Percentiles rank a stretch among this genome's conserved stretches.
Evolutionary conservation across 2,113 vertebrate species (phyloP).

Genomic region (Clarias magur): DNA sequence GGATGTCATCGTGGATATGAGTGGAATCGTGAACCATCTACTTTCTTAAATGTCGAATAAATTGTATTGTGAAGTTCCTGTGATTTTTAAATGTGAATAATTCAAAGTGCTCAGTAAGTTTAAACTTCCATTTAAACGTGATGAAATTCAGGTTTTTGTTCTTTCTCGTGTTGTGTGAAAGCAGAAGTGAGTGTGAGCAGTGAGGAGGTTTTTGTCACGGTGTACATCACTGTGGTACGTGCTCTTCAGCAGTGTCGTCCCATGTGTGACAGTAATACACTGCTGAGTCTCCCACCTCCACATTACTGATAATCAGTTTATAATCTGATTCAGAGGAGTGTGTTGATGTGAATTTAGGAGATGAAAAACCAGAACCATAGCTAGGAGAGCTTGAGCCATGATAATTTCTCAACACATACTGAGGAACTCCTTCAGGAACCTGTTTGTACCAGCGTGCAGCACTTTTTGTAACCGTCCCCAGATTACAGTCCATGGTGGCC

Average conservation of each 20-base stretch:
- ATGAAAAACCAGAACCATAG: constrained; percentile 35
- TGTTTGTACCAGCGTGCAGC: constrained; percentile 38
- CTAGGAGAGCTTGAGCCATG: fast-evolving
- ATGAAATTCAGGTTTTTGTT: too few relatives aligned
- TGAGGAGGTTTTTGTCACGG: constrained; percentile 41
- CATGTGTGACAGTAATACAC: constrained; percentile 31
- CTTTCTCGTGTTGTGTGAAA: background rate
- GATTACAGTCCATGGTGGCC: constrained; percentile 39
- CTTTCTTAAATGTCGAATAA: too few relatives aligned
- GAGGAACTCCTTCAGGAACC: constrained; percentile 43
- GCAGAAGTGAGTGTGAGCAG: background rate
- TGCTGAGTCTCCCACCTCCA: constrained; percentile 57
- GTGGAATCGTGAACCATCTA: too few relatives aligned
- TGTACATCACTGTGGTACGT: constrained; percentile 57
- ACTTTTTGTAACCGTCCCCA: background rate
- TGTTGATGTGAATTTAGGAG: too few relatives aligned
- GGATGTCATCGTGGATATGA: too few relatives aligned
- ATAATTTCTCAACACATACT: too few relatives aligned
- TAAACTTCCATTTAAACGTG: too few relatives aligned
- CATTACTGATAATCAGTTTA: constrained; percentile 27
- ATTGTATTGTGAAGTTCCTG: too few relatives aligned
- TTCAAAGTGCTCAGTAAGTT: too few relatives aligned
- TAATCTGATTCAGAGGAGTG: background rate
- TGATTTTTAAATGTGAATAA: too few relatives aligned
- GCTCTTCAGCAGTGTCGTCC: fast-evolving